Conservation (phyloP, 2,888 invertebrate genomes). For the Apodemia hepburni region DNA sequence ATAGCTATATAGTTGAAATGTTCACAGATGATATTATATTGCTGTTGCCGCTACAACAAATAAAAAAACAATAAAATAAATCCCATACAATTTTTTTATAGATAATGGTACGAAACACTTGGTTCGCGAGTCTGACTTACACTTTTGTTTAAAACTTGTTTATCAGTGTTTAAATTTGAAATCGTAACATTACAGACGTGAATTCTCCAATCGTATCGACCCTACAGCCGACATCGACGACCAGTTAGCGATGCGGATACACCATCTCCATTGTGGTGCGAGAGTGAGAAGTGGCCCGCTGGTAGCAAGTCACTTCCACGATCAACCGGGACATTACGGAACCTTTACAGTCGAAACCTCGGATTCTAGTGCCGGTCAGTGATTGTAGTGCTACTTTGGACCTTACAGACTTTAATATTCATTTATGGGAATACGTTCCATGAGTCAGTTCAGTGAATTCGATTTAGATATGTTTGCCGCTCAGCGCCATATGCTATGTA, state of each 20-base stretch:
- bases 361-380: constrained; percentile 6
- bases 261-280: constrained; percentile 63
- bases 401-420: neutral
- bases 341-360: neutral
- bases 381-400: constrained; percentile 2
- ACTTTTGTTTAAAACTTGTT: too few relatives aligned
- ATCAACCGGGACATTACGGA: neutral
- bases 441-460: neutral
- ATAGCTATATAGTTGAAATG: too few relatives aligned
- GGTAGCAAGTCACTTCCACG: neutral
- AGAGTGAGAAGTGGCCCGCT: constrained; percentile 37
- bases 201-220: constrained; percentile 70
- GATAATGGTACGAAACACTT: too few relatives aligned
- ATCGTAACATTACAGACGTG: constrained; percentile 47
- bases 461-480: constrained; percentile 6
- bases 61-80: too few relatives aligned
- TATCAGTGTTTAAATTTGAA: neutral
- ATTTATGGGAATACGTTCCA: neutral
- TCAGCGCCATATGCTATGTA: neutral
- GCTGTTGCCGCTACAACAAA: too few relatives aligned
- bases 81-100: too few relatives aligned
- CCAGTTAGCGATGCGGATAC: constrained; percentile 74
- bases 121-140: too few relatives aligned
- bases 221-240: constrained; percentile 69
- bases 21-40: too few relatives aligned